phyloP scores from a whole-genome alignment of 1,140 invertebrate genomes.

The Danaus melanippus region DNA sequence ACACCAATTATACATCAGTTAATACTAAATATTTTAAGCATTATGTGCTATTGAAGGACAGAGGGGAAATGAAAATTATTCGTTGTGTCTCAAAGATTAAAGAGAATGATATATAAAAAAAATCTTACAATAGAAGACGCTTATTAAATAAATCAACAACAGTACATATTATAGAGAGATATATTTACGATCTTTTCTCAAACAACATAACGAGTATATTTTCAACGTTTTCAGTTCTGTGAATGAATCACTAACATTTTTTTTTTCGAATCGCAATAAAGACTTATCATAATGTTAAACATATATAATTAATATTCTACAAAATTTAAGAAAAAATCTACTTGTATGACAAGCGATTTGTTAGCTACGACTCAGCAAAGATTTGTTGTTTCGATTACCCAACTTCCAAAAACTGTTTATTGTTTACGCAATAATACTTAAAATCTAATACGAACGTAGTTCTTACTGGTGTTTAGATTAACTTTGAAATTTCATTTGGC shows the following conservation, averaged over 20 bases:
- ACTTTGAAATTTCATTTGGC: too few relatives aligned
- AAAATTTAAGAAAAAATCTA: constrained; percentile 30
- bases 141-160: constrained; percentile 66
- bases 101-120: constrained; percentile 25
- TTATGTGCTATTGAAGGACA: constrained; percentile 29
- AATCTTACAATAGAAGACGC: constrained; percentile 45
- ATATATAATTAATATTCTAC: constrained; percentile 26
- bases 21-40: constrained; percentile 32
- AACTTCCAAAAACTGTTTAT: too few relatives aligned
- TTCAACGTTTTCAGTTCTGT: constrained; percentile 69
- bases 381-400: neutral
- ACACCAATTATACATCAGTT: constrained; percentile 59
- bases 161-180: constrained; percentile 58
- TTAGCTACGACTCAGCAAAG: constrained; percentile 19
- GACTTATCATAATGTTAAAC: constrained; percentile 34
- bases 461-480: too few relatives aligned
- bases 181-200: constrained; percentile 51
- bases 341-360: constrained; percentile 28
- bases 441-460: too few relatives aligned
- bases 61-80: constrained; percentile 25
- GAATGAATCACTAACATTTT: constrained; percentile 66
- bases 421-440: too few relatives aligned
- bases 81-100: constrained; percentile 48
- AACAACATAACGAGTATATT: constrained; percentile 69
- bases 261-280: constrained; percentile 47